Evolutionary conservation across 2,113 vertebrate genomes (phyloP).

Genomic region (Egretta garzetta): DNA sequence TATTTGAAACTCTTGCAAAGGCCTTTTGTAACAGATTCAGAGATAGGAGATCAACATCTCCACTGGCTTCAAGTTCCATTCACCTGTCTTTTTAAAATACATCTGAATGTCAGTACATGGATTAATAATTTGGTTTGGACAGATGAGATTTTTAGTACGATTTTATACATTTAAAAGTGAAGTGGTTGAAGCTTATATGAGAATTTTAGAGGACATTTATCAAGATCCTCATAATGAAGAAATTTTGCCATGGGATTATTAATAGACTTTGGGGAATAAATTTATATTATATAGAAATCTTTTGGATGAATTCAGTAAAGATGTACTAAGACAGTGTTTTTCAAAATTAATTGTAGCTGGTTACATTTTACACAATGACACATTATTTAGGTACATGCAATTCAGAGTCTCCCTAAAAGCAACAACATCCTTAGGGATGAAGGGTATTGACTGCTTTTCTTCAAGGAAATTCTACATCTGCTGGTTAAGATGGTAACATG

Average conservation of each 20-base stretch:
- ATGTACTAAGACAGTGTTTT: background rate
- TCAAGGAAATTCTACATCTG: background rate
- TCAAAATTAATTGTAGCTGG: background rate
- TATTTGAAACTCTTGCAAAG: background rate
- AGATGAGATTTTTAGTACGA: background rate
- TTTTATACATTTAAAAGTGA: background rate
- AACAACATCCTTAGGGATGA: background rate
- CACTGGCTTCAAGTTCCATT: rapidly evolving
- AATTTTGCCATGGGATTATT: background rate
- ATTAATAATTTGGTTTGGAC: background rate
- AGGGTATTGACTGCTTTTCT: background rate
- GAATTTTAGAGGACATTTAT: background rate
- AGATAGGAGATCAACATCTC: background rate
- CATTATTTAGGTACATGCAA: background rate
- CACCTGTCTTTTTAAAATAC: background rate
- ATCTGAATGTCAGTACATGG: background rate
- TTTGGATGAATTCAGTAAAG: background rate
- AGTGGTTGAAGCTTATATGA: background rate
- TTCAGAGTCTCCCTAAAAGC: background rate
- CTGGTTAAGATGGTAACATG: background rate
- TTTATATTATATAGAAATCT: background rate
- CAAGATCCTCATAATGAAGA: background rate
- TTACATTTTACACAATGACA: background rate
- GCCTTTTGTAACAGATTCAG: background rate
- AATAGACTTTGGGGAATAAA: background rate